These are phyloP conservation scores for Neuroscelio doddi DNA, from an alignment of 2,888 invertebrate species.

Conservation along the genomic window DNA sequence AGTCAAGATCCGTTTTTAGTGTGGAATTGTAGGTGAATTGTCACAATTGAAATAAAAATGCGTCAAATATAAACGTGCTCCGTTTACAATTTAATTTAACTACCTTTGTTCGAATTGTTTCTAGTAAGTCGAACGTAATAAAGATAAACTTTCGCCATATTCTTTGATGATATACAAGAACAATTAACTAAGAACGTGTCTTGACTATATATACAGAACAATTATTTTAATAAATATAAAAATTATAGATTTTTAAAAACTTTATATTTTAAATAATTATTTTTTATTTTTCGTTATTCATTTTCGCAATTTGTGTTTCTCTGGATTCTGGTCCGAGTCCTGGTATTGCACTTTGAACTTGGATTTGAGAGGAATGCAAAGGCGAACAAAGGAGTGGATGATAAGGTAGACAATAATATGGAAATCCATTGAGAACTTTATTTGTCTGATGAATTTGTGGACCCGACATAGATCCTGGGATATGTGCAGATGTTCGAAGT, in stretches of 20 bases:
- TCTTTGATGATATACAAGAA: too few relatives aligned
- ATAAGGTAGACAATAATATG: constrained; percentile 68
- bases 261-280: not conserved
- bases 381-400: constrained; percentile 67
- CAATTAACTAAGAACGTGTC: too few relatives aligned
- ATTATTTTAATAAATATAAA: too few relatives aligned
- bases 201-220: too few relatives aligned
- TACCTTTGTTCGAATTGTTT: too few relatives aligned
- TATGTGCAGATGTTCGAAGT: constrained; percentile 61
- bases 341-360: constrained; percentile 61
- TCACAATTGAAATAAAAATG: too few relatives aligned
- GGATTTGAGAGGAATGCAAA: constrained; percentile 63
- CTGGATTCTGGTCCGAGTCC: constrained; percentile 55
- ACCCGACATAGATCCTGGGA: constrained; percentile 62
- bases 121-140: too few relatives aligned
- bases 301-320: constrained; percentile 61
- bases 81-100: too few relatives aligned
- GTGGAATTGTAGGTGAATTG: too few relatives aligned
- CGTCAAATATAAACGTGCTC: too few relatives aligned
- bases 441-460: constrained; percentile 64
- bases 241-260: not conserved
- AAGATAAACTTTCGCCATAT: too few relatives aligned
- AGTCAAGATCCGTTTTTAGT: too few relatives aligned
- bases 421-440: constrained; percentile 64
- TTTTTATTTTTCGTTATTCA: constrained; percentile 61